phyloP scores from a whole-genome alignment of 2,113 vertebrate genomes.

The Sus scrofa region T2T-Sscrofa CM000817.6:111143501-111144000 shows the following conservation, averaged over 20 bases:
- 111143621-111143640: background rate
- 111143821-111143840: constrained; percentile 42
- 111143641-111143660: background rate
- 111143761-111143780: constrained; percentile 16
- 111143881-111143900: background rate
- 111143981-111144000: constrained; percentile 33
- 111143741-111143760: background rate
- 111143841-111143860: background rate
- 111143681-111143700: background rate
- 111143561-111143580: background rate
- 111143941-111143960: constrained; percentile 26
- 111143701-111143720: background rate
- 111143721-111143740: background rate
- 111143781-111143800: background rate
- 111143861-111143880: background rate
- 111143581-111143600: background rate
- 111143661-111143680: background rate
- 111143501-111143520: background rate
- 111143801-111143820: background rate
- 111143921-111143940: background rate
- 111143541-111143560: background rate
- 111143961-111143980: constrained; percentile 25
- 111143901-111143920: background rate
- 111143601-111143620: background rate
- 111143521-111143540: background rate